Evolutionary conservation across 2,113 vertebrate genomes (phyloP), one percentile per base, ranked within the genome.

Genomic region (Lynx canadensis): DNA sequence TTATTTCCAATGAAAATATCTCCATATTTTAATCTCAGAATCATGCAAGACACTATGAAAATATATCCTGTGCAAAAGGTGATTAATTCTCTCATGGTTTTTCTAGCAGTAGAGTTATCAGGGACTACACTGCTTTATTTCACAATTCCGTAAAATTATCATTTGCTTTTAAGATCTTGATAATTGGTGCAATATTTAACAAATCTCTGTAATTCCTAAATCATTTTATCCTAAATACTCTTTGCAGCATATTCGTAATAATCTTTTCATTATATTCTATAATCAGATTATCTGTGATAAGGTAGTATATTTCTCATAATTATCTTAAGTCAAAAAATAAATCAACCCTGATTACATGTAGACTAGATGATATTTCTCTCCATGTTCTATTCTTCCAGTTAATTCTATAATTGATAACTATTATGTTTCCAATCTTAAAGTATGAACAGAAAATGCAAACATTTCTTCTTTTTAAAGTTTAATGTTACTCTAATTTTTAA

Each of bases 181-280:
- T 15, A 88, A 63, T 13, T 66, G 48, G 16, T 93, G 1, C 91
- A 95, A 29, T 36, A 16, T 69, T 95, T 81, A 79, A 33, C 9
- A 52, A 85, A 80, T 96, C 87, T 21, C n/a, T 84, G 1, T 73
- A 60, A 81, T 93, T 97, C 31, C 0, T 81, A 7, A 41, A 25
- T 63, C 57, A 5, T 38, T 89, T 97, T 95, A 87, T 52, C 96
- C 36, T 88, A 83, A 66, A 25, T 79, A n/a, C 13, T 94, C 9
- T 94, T 95, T 90, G 9, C 55, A 87, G 57, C 63, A 91, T 36
- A 65, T 29, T 71, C 38, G 10, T 4, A 82, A 48, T 74, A 78
- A 15, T 31, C 3, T 94, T 96, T 97, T 92, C 63, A 69, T 80
- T 97, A 86, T 90, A 97, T 94, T 97, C 41, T 97, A 31, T 11